A percentile compares a stretch with the other conserved stretches of the same genome.
phyloP scores from a whole-genome alignment of 2,888 invertebrate genomes.

The Syritta pipiens region DNA sequence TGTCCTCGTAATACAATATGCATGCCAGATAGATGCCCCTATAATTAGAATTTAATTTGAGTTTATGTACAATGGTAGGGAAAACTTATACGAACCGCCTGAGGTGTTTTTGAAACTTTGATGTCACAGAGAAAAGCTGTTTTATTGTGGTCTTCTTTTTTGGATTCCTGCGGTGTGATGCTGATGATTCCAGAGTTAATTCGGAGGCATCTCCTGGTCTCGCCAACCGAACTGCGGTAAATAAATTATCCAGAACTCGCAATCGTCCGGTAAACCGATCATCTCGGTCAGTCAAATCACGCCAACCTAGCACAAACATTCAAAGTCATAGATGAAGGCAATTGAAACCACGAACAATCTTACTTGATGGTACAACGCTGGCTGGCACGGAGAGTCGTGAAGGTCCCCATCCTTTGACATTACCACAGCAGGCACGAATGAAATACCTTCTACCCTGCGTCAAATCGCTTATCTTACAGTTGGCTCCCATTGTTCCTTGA shows the following conservation, averaged over 20 bases:
- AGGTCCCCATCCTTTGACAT: constrained; percentile 93
- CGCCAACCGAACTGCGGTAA: constrained; percentile 85
- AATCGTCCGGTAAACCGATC: constrained; percentile 85
- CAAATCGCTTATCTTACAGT: constrained; percentile 84
- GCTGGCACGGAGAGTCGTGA: constrained; percentile 88
- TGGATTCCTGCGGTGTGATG: constrained; percentile 85
- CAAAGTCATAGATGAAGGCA: not conserved
- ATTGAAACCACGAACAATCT: constrained; percentile 78
- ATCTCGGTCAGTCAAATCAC: constrained; percentile 87
- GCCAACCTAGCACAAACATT: constrained; percentile 84
- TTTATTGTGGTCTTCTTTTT: constrained; percentile 94
- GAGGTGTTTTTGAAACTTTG: constrained; percentile 97
- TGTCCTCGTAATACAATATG: constrained; percentile 96
- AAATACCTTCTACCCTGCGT: constrained; percentile 93
- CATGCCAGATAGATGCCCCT: constrained; percentile 97
- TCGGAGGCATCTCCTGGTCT: constrained; percentile 83
- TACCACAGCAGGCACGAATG: constrained; percentile 95
- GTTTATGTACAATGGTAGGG: not conserved
- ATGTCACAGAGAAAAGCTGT: constrained; percentile 96
- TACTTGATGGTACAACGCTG: constrained; percentile 94
- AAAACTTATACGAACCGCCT: constrained; percentile 82
- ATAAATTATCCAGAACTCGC: constrained; percentile 87
- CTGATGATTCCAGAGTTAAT: constrained; percentile 84
- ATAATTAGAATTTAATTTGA: constrained; percentile 74
- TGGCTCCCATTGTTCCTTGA: constrained; percentile 79